Conservation (phyloP, 2,113 vertebrate genomes). For the Leptobrachium ailaonicum region DNA sequence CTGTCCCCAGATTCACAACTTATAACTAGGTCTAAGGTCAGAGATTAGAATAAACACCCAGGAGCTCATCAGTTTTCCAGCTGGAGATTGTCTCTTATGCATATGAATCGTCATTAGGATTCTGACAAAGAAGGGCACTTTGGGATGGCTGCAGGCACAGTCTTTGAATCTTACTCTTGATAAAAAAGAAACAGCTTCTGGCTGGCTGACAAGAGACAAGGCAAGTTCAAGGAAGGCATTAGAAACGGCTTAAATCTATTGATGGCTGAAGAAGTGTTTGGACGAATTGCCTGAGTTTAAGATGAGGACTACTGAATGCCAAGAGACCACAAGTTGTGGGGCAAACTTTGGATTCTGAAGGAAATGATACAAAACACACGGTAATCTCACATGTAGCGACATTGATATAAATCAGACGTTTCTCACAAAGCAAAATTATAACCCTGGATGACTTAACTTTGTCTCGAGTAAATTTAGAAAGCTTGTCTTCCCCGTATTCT, state of each 20-base stretch:
- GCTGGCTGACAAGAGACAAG: slow-evolving; percentile 75
- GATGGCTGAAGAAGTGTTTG: slow-evolving; percentile 66
- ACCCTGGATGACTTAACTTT: too few relatives aligned
- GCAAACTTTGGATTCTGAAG: slow-evolving; percentile 51
- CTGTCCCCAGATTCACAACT: slow-evolving; percentile 77
- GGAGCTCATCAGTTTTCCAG: slow-evolving; percentile 74
- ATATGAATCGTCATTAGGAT: slow-evolving; percentile 78
- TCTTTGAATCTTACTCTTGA: slow-evolving; percentile 76
- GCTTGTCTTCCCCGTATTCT: too few relatives aligned
- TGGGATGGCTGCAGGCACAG: slow-evolving; percentile 77
- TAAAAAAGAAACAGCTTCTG: slow-evolving; percentile 68
- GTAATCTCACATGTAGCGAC: neutral
- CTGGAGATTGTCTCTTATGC: slow-evolving; percentile 78
- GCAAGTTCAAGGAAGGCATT: slow-evolving; percentile 70
- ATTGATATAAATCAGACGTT: too few relatives aligned
- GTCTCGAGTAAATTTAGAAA: too few relatives aligned
- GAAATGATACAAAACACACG: neutral
- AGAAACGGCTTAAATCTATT: slow-evolving; percentile 71
- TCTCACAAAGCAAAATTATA: too few relatives aligned
- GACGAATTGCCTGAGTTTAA: slow-evolving; percentile 66
- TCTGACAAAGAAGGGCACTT: slow-evolving; percentile 74
- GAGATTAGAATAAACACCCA: slow-evolving; percentile 68
- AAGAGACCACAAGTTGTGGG: slow-evolving; percentile 51
- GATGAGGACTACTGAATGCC: slow-evolving; percentile 59
- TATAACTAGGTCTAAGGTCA: slow-evolving; percentile 77